Evolutionary conservation across 2,888 invertebrate genomes (phyloP).

Genomic region (Prosapia bicincta): DNA sequence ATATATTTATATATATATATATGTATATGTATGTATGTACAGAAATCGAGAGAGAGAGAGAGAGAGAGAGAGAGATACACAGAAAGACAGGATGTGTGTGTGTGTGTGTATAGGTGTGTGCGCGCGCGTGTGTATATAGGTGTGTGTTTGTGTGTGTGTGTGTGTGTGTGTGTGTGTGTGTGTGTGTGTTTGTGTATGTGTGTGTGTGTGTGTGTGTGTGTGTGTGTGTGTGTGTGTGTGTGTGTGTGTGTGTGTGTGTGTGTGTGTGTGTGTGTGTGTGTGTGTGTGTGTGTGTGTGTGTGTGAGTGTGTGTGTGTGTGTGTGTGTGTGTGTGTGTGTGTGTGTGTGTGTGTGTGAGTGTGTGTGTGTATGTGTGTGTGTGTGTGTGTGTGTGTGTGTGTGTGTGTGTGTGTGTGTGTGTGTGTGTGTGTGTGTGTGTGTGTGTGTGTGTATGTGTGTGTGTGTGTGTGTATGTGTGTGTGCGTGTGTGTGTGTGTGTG

Average conservation of each 20-base stretch:
- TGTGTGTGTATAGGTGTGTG: too few relatives aligned
- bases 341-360: neutral
- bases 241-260: neutral
- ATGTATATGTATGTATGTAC: too few relatives aligned
- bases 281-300: neutral
- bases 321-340: constrained; percentile 5
- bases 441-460: neutral
- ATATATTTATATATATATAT: too few relatives aligned
- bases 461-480: neutral
- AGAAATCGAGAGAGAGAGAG: too few relatives aligned
- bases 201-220: neutral
- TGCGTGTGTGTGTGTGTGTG: neutral
- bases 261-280: neutral
- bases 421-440: neutral
- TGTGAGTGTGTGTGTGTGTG: constrained; percentile 3
- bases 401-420: neutral
- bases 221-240: neutral
- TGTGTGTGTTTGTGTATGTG: neutral
- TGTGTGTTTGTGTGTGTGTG: too few relatives aligned
- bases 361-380: neutral
- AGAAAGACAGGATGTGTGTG: too few relatives aligned
- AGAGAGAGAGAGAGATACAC: too few relatives aligned
- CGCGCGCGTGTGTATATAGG: too few relatives aligned
- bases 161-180: neutral
- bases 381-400: constrained; percentile 2